Base-by-base conservation (phyloP, 2,797 vertebrate genomes). In the Pangasius larnaudii region DNA sequence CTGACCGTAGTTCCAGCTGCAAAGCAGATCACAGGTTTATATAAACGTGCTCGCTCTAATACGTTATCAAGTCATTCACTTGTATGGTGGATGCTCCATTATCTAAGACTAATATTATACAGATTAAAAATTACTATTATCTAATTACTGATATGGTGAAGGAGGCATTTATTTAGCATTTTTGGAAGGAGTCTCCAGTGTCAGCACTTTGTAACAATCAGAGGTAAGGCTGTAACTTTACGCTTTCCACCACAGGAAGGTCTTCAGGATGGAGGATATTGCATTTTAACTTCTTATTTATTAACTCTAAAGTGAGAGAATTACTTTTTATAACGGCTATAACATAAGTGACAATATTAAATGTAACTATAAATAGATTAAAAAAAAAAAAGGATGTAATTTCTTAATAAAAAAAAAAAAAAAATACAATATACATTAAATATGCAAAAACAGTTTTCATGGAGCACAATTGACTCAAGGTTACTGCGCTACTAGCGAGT, bases 111-210 rank as follows among this genome's bases (percentile, higher is more conserved):
- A 19, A 39, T 65, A 30, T 30, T 16, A 1, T 33, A 67, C n/a
- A 33, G 63, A 16, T 56, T 22, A 10, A 19, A 36, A 39, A 71
- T 18, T 1, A 39, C 3, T 9, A 71, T 19, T 36, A 36, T 9
- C 9, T 33, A 18, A 33, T 69, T 2, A 36, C 0, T 69, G 33
- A 39, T 39, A 39, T 39, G 36, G 36, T 42, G 9, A 72, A 33
- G 30, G 30, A 18, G 13, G 65, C 30, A 8, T 36, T 69, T 67
- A 18, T 33, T 33, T 33, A 65, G n/a, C 27, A 65, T 65, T 67
- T 67, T 67, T 67, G 63, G 63, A 67, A 74, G 71, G 39, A 72
- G 69, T 42, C 69, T 72, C 18, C 36, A 72, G 69, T 71, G 67
- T 39, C 7, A 3, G 67, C 8, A 33, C 14, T 30, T 69, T 36